Evolutionary conservation across 2,888 invertebrate genomes (phyloP), one percentile per base, ranked within the genome.

Genomic region (Pogonocherus hispidulus): DNA sequence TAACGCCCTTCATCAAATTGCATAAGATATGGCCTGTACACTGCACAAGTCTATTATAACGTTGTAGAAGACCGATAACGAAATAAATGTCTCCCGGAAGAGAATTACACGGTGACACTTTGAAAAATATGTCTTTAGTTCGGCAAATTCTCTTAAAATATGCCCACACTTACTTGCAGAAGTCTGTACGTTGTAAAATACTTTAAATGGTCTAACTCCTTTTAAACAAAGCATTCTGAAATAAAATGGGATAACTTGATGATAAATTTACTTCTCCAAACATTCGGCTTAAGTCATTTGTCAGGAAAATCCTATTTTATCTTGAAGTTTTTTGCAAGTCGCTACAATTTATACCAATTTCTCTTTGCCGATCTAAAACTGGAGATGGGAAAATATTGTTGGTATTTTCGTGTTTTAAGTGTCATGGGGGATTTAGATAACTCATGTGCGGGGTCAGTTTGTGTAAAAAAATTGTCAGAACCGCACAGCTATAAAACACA

Each of bases 261-360:
- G 70, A 72, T 66, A 69, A 72, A 75, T 75, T 66, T 67, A 74
- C 57, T 72, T 69, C 69, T 71, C 69, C 68, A 52, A 64, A 55
- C 69, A 70, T 68, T 68, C 71, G 70, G 68, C 69, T 67, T 52
- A 59, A 70, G 65, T 68, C 72, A 70, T 75, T 74, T 74, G 69
- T 71, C 71, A 72, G 57, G 62, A 59, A 72, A 74, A 74, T 70
- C 70, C 66, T 47, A 41, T 59, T 68, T 70, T 66, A 72, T 70
- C 66, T 71, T 46, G 51, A 54, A 52, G 52, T 64, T 60, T n/a
- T 69, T 63, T 55, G 62, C 35, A n/a, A 54, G 49, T 27, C n/a
- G 60, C 68, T 51, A 66, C 67, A 44, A 66, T 72, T 74, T 72
- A 64, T 67, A 64, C 32, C 49, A 55, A 63, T 70, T 55, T 46